Evolutionary conservation across 2,113 vertebrate species (phyloP).

Genomic region (Oreochromis spilurus): DNA sequence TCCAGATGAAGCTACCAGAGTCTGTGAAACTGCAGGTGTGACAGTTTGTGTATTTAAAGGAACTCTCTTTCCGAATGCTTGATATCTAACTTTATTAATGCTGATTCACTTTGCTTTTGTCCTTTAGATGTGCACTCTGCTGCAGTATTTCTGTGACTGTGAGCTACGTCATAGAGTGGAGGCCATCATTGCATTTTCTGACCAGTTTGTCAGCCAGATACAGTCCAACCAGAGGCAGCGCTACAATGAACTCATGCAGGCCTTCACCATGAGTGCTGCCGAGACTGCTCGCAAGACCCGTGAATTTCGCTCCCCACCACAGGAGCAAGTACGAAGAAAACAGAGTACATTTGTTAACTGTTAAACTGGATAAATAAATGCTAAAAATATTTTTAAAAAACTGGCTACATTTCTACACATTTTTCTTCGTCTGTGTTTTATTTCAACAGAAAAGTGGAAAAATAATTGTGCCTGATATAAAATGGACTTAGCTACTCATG

Average conservation of each 20-base stretch:
- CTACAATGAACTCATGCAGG: slow-evolving; percentile 84
- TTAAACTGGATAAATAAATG: neutral
- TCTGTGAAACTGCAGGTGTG: slow-evolving; percentile 91
- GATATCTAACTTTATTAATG: neutral
- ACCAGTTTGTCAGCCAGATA: slow-evolving; percentile 81
- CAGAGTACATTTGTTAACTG: neutral
- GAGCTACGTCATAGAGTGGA: slow-evolving; percentile 92
- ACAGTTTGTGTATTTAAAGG: neutral
- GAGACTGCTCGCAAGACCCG: slow-evolving; percentile 90
- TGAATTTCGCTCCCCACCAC: slow-evolving; percentile 90
- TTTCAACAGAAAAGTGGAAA: neutral
- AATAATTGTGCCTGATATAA: neutral
- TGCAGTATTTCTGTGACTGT: slow-evolving; percentile 94
- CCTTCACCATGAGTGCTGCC: slow-evolving; percentile 86
- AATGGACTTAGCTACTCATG: neutral
- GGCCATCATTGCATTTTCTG: slow-evolving; percentile 85
- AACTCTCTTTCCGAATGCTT: neutral
- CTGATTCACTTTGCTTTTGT: neutral
- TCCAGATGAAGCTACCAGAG: slow-evolving; percentile 93
- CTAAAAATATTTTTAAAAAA: neutral
- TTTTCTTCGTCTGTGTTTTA: neutral
- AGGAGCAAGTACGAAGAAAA: slow-evolving; percentile 81
- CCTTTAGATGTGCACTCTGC: slow-evolving; percentile 86
- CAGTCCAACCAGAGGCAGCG: slow-evolving; percentile 86
- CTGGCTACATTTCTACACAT: neutral